Conservation (phyloP, 2,113 vertebrate species). For the Anolis sagrei region DNA sequence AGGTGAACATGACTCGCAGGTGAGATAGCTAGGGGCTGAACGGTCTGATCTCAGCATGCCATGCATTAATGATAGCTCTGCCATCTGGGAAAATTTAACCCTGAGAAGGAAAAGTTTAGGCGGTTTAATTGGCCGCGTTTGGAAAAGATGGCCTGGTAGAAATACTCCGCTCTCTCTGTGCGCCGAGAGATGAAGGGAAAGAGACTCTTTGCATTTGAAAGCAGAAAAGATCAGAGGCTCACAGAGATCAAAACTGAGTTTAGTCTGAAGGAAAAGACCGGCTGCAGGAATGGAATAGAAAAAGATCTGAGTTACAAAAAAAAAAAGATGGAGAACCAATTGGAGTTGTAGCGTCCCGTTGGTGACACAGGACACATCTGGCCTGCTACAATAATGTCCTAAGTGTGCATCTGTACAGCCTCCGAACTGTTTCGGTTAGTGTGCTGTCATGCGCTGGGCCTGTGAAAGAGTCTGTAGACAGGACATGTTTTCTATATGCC, state of each 20-base stretch:
- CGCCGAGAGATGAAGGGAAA: too few species aligned
- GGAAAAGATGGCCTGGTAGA: background rate
- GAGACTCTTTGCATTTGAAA: background rate
- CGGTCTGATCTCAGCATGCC: background rate
- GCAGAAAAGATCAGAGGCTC: background rate
- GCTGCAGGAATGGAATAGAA: background rate
- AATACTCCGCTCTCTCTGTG: background rate
- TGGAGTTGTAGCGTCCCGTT: background rate
- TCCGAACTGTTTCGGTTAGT: too few species aligned
- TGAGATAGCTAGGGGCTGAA: constrained; percentile 13
- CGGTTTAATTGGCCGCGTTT: constrained; percentile 4
- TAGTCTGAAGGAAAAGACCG: background rate
- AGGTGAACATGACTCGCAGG: background rate
- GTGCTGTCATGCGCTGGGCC: too few species aligned
- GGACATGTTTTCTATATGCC: too few species aligned
- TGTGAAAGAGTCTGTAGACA: too few species aligned
- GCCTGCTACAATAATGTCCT: too few species aligned
- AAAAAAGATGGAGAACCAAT: background rate
- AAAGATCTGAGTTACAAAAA: background rate
- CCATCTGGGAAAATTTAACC: background rate
- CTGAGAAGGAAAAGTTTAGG: background rate
- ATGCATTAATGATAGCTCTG: background rate
- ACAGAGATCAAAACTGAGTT: background rate
- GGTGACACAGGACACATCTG: too few species aligned
- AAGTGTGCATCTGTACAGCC: too few species aligned